These are phyloP conservation scores for Ameiurus melas DNA, from an alignment of 2,113 vertebrate genomes.

Conservation along the genomic window DNA sequence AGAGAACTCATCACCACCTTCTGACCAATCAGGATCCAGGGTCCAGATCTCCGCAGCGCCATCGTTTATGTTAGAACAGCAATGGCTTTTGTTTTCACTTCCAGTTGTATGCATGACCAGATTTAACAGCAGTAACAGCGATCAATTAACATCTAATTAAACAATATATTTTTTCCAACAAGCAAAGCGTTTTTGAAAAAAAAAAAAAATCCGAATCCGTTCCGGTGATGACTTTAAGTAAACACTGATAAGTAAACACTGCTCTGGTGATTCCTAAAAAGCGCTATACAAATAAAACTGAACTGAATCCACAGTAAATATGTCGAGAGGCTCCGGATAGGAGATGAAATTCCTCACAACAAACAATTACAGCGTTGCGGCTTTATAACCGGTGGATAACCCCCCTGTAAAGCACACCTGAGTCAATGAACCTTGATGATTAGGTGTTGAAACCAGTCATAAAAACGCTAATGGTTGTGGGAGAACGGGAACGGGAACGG, in stretches of 20 bases:
- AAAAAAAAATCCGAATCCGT: background rate
- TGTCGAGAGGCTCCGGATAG: background rate
- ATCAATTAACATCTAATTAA: background rate
- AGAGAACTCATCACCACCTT: background rate
- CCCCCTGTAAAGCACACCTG: conserved; percentile 12
- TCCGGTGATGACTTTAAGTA: background rate
- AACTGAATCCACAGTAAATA: background rate
- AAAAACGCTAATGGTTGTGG: background rate
- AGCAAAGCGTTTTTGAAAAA: background rate
- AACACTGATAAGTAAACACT: background rate
- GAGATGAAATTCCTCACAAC: background rate
- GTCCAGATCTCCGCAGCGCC: background rate
- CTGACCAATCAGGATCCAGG: background rate
- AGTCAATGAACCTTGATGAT: conserved; percentile 16
- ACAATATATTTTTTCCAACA: background rate
- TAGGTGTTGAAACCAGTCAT: conserved; percentile 21
- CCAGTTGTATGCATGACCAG: background rate
- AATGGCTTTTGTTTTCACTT: no score
- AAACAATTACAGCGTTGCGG: background rate
- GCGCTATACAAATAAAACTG: no score
- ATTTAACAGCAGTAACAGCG: background rate
- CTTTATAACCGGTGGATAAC: background rate
- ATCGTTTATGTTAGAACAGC: no score
- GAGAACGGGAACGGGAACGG: no score
- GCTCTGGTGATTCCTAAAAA: background rate